Percentiles rank a stretch among this genome's conserved stretches.
Evolutionary conservation across 1,140 invertebrate genomes (phyloP).

Genomic region (Caerostris extrusa): DNA sequence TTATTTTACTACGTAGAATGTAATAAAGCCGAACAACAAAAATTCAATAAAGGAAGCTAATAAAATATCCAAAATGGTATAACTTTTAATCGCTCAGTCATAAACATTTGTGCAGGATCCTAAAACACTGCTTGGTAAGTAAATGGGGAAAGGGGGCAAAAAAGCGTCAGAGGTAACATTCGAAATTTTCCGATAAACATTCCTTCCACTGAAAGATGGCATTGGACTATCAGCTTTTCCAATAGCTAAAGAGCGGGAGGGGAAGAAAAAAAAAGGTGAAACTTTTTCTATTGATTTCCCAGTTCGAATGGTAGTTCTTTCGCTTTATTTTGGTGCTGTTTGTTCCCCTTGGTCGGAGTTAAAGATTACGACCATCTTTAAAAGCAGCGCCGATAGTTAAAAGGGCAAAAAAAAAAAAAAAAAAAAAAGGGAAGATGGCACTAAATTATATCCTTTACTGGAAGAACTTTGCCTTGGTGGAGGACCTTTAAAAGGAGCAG

Average conservation of each 20-base stretch:
- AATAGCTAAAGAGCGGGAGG: not conserved
- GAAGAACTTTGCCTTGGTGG: not conserved
- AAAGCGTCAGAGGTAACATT: not conserved
- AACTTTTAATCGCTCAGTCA: too few relatives aligned
- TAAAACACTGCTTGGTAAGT: too few relatives aligned
- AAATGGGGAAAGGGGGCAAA: too few relatives aligned
- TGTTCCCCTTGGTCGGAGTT: slow-evolving; percentile 2
- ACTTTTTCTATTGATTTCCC: slow-evolving; percentile 18
- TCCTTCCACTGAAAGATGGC: slow-evolving; percentile 3
- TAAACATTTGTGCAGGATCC: too few relatives aligned
- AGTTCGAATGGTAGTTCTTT: not conserved
- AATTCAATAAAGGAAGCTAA: too few relatives aligned
- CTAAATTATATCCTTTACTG: slow-evolving; percentile 12
- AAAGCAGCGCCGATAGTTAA: slow-evolving; percentile 1
- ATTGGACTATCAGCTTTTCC: slow-evolving; percentile 18
- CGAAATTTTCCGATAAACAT: slow-evolving; percentile 1
- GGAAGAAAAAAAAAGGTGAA: not conserved
- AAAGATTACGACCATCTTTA: slow-evolving; percentile 36
- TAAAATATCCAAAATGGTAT: too few relatives aligned
- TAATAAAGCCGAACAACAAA: too few relatives aligned
- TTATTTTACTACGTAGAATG: too few relatives aligned
- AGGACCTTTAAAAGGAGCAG: slow-evolving; percentile 8
- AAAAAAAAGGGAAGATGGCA: not conserved
- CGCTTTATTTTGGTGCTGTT: not conserved
- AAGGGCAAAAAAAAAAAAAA: not conserved